phyloP scores from a whole-genome alignment of 2,888 invertebrate genomes.

The Liodrosophila aerea region DNA sequence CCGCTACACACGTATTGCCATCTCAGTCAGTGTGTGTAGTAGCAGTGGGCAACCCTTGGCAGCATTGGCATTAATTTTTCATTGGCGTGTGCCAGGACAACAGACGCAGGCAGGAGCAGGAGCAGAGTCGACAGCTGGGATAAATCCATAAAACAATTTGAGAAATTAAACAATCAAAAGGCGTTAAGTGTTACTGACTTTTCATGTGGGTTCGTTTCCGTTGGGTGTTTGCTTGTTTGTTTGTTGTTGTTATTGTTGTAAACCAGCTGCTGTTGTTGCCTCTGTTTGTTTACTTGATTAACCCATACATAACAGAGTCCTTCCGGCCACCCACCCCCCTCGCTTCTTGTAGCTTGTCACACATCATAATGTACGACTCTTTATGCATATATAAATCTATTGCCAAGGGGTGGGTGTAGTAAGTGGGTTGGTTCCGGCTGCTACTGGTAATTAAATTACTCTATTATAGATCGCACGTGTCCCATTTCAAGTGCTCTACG shows the following conservation, averaged over 20 bases:
- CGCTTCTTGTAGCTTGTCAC: slow-evolving; percentile 29
- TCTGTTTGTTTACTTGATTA: slow-evolving; percentile 72
- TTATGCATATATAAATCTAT: slow-evolving; percentile 37
- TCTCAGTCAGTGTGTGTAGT: not conserved
- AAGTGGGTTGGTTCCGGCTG: not conserved
- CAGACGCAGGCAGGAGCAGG: slow-evolving; percentile 17
- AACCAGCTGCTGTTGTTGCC: slow-evolving; percentile 33
- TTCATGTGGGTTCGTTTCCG: slow-evolving; percentile 31
- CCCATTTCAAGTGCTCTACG: not conserved
- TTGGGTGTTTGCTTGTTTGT: slow-evolving; percentile 4
- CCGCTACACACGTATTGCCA: no score
- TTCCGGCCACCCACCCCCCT: slow-evolving; percentile 2
- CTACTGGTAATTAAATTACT: not conserved
- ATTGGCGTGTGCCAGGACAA: slow-evolving; percentile 65
- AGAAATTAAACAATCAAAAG: slow-evolving; percentile 78
- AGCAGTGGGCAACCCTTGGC: slow-evolving; percentile 46
- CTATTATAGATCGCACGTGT: no score
- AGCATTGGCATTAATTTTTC: slow-evolving; percentile 68
- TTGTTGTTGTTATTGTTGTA: slow-evolving; percentile 9
- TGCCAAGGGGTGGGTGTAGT: not conserved
- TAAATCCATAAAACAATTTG: slow-evolving; percentile 78
- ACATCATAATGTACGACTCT: slow-evolving; percentile 44
- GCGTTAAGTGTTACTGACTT: slow-evolving; percentile 76
- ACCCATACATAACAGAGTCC: slow-evolving; percentile 39
- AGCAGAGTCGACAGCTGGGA: slow-evolving; percentile 53